Base-by-base conservation (phyloP, 2,888 invertebrate genomes). In the Trichopria drosophilae region DNA sequence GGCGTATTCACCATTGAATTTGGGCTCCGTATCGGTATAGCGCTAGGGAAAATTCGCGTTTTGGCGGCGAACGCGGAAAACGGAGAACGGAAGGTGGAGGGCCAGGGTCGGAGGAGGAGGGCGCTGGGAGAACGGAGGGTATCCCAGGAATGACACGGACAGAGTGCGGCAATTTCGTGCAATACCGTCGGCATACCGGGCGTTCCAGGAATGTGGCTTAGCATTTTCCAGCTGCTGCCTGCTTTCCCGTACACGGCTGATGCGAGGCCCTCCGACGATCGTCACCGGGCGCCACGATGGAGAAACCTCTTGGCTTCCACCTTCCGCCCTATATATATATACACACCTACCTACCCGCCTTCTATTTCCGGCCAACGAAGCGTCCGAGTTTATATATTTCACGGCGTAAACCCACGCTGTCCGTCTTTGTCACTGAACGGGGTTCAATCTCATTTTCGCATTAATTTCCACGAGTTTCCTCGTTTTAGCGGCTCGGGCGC, bases 91-190 rank as follows among this genome's bases (percentile, higher is more conserved):
- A n/a, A n/a, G n/a, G n/a, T n/a, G n/a, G n/a, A n/a, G n/a, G n/a
- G n/a, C n/a, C n/a, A n/a, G n/a, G n/a, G n/a, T n/a, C n/a, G 36
- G 20, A 36, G 29, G 35, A 24, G 10, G 15, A 15, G 13, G 37
- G 16, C 12, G 10, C 31, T 20, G 22, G 24, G 39, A 26, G 18
- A 19, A 41, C 23, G 18, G 37, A 20, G 51, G 45, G 48, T 44
- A 50, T 50, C 58, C 58, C 51, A 59, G 63, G 71, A 73, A 72
- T 71, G 73, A 74, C 73, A 69, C 65, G 71, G 65, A 73, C 73
- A 66, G 68, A 72, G 72, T 72, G 69, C 63, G 71, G 73, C 71
- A 74, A 74, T 74, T 74, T 74, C 69, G 64, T 66, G 72, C 72
- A 71, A 73, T 73, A 72, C 68, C 69, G 62, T 60, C 58, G 66